phyloP scores from a whole-genome alignment of 2,797 vertebrate species.

The Momotus momota region DNA sequence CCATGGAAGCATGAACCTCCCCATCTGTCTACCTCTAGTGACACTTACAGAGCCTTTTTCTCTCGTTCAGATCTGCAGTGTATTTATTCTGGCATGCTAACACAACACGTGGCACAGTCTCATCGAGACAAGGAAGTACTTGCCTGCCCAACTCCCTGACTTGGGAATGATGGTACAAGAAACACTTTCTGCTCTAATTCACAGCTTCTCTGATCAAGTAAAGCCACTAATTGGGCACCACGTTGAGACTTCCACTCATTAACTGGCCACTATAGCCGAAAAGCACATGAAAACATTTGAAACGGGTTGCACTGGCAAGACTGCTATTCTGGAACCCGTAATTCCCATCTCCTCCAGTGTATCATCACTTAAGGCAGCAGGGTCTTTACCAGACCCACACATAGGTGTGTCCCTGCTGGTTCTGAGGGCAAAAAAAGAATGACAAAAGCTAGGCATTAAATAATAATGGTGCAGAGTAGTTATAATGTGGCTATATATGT shows the following conservation, averaged over 20 bases:
- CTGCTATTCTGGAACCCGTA: not conserved
- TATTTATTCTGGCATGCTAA: slow-evolving; percentile 22
- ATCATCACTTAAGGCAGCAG: not conserved
- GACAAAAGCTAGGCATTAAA: not conserved
- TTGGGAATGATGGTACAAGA: slow-evolving; percentile 14
- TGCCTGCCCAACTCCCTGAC: not conserved
- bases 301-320: not conserved
- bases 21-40: not conserved
- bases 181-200: slow-evolving; percentile 35
- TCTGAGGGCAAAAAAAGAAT: not conserved
- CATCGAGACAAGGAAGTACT: not conserved
- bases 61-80: not conserved
- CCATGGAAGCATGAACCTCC: not conserved
- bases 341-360: not conserved
- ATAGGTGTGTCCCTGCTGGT: not conserved
- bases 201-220: not conserved
- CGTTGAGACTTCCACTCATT: not conserved
- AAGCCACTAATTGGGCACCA: not conserved
- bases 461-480: not conserved
- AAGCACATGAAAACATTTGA: not conserved
- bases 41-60: not conserved
- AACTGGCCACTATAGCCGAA: not conserved
- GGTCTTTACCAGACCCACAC: not conserved
- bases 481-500: not conserved
- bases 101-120: not conserved